These are phyloP conservation scores for Haliclystus octoradiatus DNA, from an alignment of 30 jellyfish, hydroid and myxozoan genomes.

Conservation along the genomic window DNA sequence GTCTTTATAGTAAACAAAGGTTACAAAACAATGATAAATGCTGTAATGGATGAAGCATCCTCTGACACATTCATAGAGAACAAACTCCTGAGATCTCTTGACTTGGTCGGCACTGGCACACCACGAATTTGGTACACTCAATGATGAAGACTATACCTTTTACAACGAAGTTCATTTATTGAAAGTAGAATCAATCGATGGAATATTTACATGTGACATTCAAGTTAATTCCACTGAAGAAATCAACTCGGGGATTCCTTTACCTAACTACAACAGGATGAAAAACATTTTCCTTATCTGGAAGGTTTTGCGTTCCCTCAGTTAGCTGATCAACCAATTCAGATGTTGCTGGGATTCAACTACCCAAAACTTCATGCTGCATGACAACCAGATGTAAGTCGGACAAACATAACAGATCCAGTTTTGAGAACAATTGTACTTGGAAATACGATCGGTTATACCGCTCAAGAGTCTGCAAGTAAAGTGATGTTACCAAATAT, in stretches of 20 bases:
- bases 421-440: background rate
- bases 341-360: background rate
- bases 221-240: background rate
- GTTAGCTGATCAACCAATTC: background rate
- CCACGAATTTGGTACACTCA: conserved; percentile 18
- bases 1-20: background rate
- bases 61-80: background rate
- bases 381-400: background rate
- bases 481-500: background rate
- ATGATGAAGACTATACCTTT: conserved; percentile 22
- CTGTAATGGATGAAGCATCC: background rate
- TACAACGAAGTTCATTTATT: background rate
- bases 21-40: background rate
- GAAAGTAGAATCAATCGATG: background rate
- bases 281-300: background rate
- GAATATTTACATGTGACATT: background rate
- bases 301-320: background rate
- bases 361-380: background rate
- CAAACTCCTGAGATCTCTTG: background rate
- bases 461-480: conserved; percentile 1
- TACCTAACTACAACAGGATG: background rate
- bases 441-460: background rate
- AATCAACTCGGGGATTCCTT: background rate
- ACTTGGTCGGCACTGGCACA: background rate
- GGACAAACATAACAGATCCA: background rate